Evolutionary conservation across 2,797 vertebrate genomes (phyloP).

Genomic region (Eurystomus glaucurus): DNA sequence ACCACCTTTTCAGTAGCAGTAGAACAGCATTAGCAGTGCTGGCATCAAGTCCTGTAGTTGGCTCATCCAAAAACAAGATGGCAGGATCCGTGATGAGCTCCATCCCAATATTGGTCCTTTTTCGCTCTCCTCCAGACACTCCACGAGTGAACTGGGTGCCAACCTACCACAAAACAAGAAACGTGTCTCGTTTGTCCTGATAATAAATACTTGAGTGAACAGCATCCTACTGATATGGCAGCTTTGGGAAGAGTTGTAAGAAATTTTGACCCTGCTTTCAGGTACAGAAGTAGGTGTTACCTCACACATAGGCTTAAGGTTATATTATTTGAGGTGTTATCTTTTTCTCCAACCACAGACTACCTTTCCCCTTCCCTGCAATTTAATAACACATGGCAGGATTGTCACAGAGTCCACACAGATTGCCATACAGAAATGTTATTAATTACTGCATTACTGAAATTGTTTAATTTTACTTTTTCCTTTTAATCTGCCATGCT

Average conservation of each 20-base stretch:
- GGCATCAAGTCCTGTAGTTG: slow-evolving; percentile 94
- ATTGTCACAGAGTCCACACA: background rate
- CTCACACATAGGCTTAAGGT: background rate
- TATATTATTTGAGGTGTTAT: background rate
- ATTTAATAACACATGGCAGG: background rate
- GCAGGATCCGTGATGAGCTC: slow-evolving; percentile 94
- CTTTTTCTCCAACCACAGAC: background rate
- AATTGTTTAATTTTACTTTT: background rate
- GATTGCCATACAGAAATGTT: background rate
- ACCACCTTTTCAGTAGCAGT: slow-evolving; percentile 91
- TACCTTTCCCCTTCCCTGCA: background rate
- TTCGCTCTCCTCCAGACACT: slow-evolving; percentile 95
- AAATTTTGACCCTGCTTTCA: background rate
- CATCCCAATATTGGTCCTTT: slow-evolving; percentile 96
- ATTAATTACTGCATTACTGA: background rate
- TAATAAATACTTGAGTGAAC: background rate
- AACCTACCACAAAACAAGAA: slow-evolving; percentile 82
- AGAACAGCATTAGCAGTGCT: slow-evolving; percentile 95
- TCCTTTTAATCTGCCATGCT: background rate
- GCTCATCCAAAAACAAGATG: slow-evolving; percentile 95
- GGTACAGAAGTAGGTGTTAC: background rate
- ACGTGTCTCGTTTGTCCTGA: background rate
- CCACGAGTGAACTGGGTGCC: slow-evolving; percentile 92
- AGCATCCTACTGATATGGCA: accelerated
- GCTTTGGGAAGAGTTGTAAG: background rate